Percentiles rank a stretch among this genome's conserved stretches.
These are phyloP conservation scores for Camponotus vicinus DNA, from an alignment of 1,140 invertebrate species.

Conservation along the genomic window DNA sequence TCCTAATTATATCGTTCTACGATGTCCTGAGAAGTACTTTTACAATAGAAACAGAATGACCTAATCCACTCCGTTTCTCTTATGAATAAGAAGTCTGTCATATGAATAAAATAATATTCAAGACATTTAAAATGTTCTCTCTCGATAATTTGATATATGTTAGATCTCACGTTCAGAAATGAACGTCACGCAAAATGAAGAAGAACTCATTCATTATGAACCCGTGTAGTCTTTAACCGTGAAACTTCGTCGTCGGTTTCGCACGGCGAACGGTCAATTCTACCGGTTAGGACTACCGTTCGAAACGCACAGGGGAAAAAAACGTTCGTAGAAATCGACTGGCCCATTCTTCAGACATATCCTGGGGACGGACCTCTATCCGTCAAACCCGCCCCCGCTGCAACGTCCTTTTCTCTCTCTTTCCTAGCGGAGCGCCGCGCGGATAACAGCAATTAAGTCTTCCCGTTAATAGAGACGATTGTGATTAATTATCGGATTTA, in stretches of 20 bases:
- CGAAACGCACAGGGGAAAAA: conserved; percentile 72
- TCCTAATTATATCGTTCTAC: too few relatives aligned
- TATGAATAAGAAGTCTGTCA: neutral
- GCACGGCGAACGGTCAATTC: conserved; percentile 54
- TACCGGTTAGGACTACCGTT: conserved; percentile 23
- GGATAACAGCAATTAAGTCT: conserved; percentile 86
- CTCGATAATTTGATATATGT: neutral
- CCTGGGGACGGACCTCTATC: conserved; percentile 69
- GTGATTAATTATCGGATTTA: conserved; percentile 86
- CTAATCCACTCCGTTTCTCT: too few relatives aligned
- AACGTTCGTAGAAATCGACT: conserved; percentile 68
- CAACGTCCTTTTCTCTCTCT: neutral
- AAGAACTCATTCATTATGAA: too few relatives aligned
- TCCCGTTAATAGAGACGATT: conserved; percentile 85
- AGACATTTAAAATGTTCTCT: neutral
- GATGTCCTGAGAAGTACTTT: too few relatives aligned
- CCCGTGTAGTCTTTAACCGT: conserved; percentile 38
- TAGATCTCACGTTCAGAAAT: neutral
- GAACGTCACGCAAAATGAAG: neutral
- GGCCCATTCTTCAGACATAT: conserved; percentile 72
- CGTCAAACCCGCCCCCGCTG: conserved; percentile 25
- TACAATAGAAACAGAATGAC: too few relatives aligned
- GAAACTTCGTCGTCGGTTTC: conserved; percentile 69
- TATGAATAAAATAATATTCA: neutral
- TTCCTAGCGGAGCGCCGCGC: conserved; percentile 77